Base-by-base conservation (phyloP, 2,113 vertebrate genomes). In the Genyomyrus donnyi region DNA sequence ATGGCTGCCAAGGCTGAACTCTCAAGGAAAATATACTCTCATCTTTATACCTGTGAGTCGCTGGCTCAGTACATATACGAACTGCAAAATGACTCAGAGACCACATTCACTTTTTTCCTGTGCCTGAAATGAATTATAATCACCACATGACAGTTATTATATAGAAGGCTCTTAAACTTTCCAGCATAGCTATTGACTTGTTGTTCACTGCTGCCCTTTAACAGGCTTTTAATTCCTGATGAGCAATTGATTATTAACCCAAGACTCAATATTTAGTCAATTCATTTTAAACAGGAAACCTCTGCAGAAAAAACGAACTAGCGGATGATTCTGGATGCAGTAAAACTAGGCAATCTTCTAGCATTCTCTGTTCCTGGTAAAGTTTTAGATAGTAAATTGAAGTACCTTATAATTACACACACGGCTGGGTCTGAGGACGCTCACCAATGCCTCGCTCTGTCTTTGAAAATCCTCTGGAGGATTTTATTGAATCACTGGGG, bases 161-260 rank as follows among this genome's bases (percentile, higher is more conserved):
- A 56, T n/a, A 39, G 15, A 77, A 56, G 7, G 49, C 35, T 7
- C 74, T 84, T 83, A 89, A 6, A 31, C 15, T n/a, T 21, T 45
- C 31, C 66, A n/a, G 35, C 15, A 83, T n/a, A 50, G 35, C 35
- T 42, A 83, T 56, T 42, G 48, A 89, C 70, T 89, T 53, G 50
- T 53, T 52, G 49, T 87, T 53, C 50, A 52, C 48, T 9, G 85
- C 50, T 39, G 27, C 85, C 50, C 19, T 87, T 87, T 56, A 89
- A 89, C 48, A 35, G 74, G 70, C 45, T 89, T 89, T 89, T 83
- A 83, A 89, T 83, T 87, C 85, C 85, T 35, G 49, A 87, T 19
- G 50, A 87, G 85, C 31, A 52, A 53, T 53, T 87, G 49, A 35
- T 87, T 56, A 53, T 48, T 48, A 53, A 35, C n/a, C 85, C 35